Base-by-base conservation (phyloP, 2,888 invertebrate species). In the Colostygia pectinataria region DNA sequence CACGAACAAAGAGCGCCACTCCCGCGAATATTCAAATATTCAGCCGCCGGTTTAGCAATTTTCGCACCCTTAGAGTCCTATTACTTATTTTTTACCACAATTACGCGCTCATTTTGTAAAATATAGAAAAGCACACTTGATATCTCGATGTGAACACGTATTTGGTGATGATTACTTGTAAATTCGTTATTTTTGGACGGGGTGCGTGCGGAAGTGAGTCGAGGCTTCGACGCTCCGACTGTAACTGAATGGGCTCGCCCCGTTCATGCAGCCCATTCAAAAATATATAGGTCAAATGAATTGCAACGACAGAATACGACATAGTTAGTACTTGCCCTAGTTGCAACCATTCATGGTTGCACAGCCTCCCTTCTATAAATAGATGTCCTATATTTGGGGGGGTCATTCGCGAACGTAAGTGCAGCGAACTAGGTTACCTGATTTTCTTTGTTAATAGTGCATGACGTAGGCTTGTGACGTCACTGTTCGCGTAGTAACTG, bases 221-320 rank as follows among this genome's bases (percentile, higher is more conserved):
- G 52, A 52, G 78, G 70, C 80, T 79, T 80, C 83, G 82, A 74
- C 74, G 77, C 71, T 77, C 82, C 77, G 82, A 65, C 76, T 71
- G 79, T 80, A 84, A 85, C 86, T 90, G 88, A 90, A 90, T 90
- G 90, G 69, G 77, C 73, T 67, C 74, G 85, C 80, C 84, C 82
- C 86, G 87, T 88, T 86, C 88, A 87, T 87, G 80, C 82, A 75
- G 65, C 79, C 83, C 89, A 89, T 90, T 89, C 84, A 89, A 87
- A 85, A 86, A 88, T 85, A 90, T 78, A 83, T 90, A 86, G 90
- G 90, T 90, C 89, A 87, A 77, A 84, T 84, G 78, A 52, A 84
- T 83, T 88, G 88, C 89, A 88, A 73, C 46, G 31, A 3, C 46
- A 47, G 52, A 42, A 39, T 52, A 52, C 1, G 12, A n/a, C 1